Evolutionary conservation across 2,888 invertebrate genomes (phyloP), one percentile per base, ranked within the genome.

Genomic region (Drosophila parthenogenetica): DNA sequence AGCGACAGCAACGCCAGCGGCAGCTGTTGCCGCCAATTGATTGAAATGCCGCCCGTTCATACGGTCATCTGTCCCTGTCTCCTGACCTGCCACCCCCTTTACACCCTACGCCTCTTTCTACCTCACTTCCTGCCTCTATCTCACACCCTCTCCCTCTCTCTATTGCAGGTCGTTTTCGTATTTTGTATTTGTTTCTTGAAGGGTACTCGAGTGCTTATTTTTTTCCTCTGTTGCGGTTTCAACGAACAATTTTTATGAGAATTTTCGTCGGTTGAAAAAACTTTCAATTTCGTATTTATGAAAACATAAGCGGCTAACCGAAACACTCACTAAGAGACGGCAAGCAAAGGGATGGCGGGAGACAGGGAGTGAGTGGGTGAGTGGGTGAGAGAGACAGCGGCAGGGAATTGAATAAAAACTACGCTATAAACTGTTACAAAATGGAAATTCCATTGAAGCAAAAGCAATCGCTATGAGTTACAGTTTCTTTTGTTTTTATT

Each of bases 21-120:
- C 84, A 85, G 81, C 84, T 86, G 88, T 81, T 88, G 87, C 89
- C 87, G 87, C 84, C 85, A 85, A 86, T 88, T 88, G 85, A 88
- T 85, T 85, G 88, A 88, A 88, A 86, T 82, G 87, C 84, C 88
- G 81, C 79, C 73, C 73, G 75, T 83, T 73, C 70, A 62, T 69
- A 62, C 37, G 57, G 57, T 57, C 57, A 57, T 45, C 57, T 58
- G 58, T 58, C 29, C 43, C 14, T 25, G 40, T 32, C 51, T 62
- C 45, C 68, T 76, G 50, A 72, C 64, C 73, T 58, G 43, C 57
- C 55, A 51, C 35, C 45, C 37, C 37, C 14, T 16, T 29, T n/a
- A 22, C 22, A 22, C 22, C 3, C 22, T 22, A 0, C 22, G 5
- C 22, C 22, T 1, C 22, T 13, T 39, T 40, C 3, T 14, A 29